Percentiles rank a stretch among this genome's conserved stretches.
These are phyloP conservation scores for Resseliella maxima DNA, from an alignment of 2,888 invertebrate species.

Conservation along the genomic window DNA sequence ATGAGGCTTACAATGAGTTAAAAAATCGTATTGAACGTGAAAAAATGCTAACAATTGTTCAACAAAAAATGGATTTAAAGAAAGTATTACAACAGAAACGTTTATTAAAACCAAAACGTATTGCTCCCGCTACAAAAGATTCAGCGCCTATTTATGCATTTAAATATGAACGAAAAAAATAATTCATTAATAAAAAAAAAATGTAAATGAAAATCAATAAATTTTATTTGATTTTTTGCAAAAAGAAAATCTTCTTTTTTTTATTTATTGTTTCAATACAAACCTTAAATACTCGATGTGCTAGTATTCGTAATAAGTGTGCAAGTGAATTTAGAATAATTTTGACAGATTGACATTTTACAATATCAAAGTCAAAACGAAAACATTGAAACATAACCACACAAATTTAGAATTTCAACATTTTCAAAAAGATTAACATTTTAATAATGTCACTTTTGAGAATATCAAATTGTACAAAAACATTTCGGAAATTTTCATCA, in stretches of 20 bases:
- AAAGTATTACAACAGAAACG: conserved; percentile 75
- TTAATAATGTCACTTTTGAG: conserved; percentile 4
- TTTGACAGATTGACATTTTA: background rate
- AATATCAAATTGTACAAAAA: background rate
- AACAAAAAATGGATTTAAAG: conserved; percentile 82
- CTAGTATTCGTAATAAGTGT: too few species aligned
- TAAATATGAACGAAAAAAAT: conserved; percentile 84
- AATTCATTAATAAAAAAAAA: conserved; percentile 61
- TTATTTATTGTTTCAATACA: too few species aligned
- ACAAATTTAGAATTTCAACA: background rate
- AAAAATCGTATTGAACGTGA: conserved; percentile 82
- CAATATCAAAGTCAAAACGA: background rate
- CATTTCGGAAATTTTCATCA: background rate
- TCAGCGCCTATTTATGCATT: conserved; percentile 83
- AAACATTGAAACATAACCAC: conserved; percentile 41
- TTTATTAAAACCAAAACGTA: conserved; percentile 73
- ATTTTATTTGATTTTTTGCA: background rate
- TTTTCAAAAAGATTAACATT: too few species aligned
- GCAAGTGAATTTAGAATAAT: conserved; percentile 7
- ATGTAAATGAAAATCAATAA: background rate
- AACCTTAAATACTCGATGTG: too few species aligned
- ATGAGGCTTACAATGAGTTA: conserved; percentile 78
- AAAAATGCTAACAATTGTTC: conserved; percentile 78
- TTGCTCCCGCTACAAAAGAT: conserved; percentile 74
- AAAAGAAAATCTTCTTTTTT: too few species aligned